Conservation (phyloP, 1,140 invertebrate species). For the Cecropterus lyciades region DNA sequence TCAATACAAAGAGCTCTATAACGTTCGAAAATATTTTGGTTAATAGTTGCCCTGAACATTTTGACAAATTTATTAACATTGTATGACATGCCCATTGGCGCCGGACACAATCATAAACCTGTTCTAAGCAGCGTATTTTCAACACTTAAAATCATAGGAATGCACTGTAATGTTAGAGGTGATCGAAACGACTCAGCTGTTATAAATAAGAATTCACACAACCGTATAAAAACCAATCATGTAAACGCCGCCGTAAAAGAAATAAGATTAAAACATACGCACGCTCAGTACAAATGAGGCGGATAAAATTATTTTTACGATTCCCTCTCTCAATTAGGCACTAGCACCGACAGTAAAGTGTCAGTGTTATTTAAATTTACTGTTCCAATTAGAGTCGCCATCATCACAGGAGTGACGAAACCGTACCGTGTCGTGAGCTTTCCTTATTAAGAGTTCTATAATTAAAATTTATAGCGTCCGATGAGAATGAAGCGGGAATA, state of each 20-base stretch:
- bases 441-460: constrained; percentile 82
- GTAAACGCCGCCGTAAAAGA: constrained; percentile 60
- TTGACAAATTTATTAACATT: too few species aligned
- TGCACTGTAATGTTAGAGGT: constrained; percentile 24
- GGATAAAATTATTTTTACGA: constrained; percentile 83
- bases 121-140: constrained; percentile 6
- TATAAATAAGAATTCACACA: constrained; percentile 61
- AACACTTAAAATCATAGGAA: constrained; percentile 5
- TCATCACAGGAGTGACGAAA: constrained; percentile 74
- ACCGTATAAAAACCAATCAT: constrained; percentile 65
- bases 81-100: neutral
- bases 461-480: constrained; percentile 76
- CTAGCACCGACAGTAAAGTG: constrained; percentile 72
- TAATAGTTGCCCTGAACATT: too few species aligned
- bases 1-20: too few species aligned
- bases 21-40: too few species aligned
- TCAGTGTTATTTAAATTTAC: constrained; percentile 83
- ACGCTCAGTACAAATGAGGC: constrained; percentile 75
- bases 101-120: neutral
- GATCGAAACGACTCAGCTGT: constrained; percentile 36
- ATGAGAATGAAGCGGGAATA: constrained; percentile 52
- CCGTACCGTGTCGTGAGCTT: constrained; percentile 71
- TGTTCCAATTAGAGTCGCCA: constrained; percentile 79
- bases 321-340: constrained; percentile 80
- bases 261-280: constrained; percentile 70